Evolutionary conservation across 2,797 vertebrate species (phyloP), one percentile per base, ranked within the genome.

Genomic region (Phrynocephalus guinanensis): DNA sequence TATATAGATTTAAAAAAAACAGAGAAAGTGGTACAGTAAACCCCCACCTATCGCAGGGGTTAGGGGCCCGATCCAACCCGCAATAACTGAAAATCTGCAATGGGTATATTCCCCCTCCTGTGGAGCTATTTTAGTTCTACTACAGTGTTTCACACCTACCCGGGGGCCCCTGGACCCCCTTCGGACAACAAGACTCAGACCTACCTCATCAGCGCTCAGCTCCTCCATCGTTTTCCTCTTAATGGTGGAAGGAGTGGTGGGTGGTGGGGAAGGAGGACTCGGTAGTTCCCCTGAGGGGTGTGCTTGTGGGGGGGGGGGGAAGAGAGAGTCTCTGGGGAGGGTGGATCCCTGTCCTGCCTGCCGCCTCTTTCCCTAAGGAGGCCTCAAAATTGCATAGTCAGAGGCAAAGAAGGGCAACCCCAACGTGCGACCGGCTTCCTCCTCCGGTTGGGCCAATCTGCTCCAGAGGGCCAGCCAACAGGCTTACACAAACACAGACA

Each of bases 151-250:
- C 4, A 63, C 18, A 18, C 5, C 30, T 33, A 16, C 5, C 70
- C 48, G 50, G 72, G 4, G 28, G 22, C 13, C 70, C 77, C 82
- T 24, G 24, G 13, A 50, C 83, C 86, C 82, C 50, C 52, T 6
- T 9, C 33, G 16, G 15, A 26, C 5, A 44, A 33, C 1, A 70
- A 50, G 28, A 18, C 85, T 24, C 66, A 38, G 52, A 70, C 97
- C 98, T 96, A 99, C 98, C 98, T 99, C 98, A 88, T 99, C 98
- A 94, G 98, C 98, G 97, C 98, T 99, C 95, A 99, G 97, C 96
- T 99, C 98, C 97, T 99, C 98, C 98, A 99, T 98, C 94, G 97
- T 96, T 97, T 97, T 98, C 96, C 97, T 97, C 97, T 98, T 98
- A 97, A 98, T 98, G 97, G 97, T 97, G 96, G 93, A 94, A 92